Base-by-base conservation (phyloP, 2,888 invertebrate genomes). In the Morpho helenor region DNA sequence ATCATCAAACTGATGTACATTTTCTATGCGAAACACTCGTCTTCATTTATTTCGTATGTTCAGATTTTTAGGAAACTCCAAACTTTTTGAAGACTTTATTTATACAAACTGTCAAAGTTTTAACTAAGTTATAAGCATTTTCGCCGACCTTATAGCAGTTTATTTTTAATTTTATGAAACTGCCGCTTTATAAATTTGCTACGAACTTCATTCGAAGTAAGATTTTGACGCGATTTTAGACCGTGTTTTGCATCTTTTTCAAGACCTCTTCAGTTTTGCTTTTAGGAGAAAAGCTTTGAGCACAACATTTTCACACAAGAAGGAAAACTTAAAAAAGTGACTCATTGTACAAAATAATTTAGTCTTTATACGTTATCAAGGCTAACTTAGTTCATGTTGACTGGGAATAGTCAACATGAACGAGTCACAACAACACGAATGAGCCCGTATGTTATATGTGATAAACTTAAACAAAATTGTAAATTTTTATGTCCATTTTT, bases 161-260 rank as follows among this genome's bases (percentile, higher is more conserved):
- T 46, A 39, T 53, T 50, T 61, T 60, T 61, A 52, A 52, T 56
- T 46, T 9, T 41, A 40, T 44, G 47, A 50, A 53, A 40, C 49
- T 40, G 40, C 49, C 56, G 46, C 44, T 56, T 53, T 42, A 54
- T 41, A 54, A 22, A 48, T 41, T 48, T 44, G 9, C 51, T 52
- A 40, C 51, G 52, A 52, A 55, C 46, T 43, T 55, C 16, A 41
- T 50, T 59, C 50, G 59, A 54, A 55, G 47, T 9, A 51, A 52
- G 60, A 58, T 63, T 60, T 58, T 57, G 59, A 57, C 61, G 50
- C 59, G 49, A 55, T 59, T 63, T 63, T 51, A 46, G 46, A 61
- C 50, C 46, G 57, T 6, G 41, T 59, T 63, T 48, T 48, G 57
- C 59, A 49, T 59, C 61, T 62, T 57, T 31, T 57, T 54, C 47